Percentiles rank a stretch among this genome's conserved stretches.
Conservation (phyloP, 2,113 vertebrate species). For the Fregata magnificens region DNA sequence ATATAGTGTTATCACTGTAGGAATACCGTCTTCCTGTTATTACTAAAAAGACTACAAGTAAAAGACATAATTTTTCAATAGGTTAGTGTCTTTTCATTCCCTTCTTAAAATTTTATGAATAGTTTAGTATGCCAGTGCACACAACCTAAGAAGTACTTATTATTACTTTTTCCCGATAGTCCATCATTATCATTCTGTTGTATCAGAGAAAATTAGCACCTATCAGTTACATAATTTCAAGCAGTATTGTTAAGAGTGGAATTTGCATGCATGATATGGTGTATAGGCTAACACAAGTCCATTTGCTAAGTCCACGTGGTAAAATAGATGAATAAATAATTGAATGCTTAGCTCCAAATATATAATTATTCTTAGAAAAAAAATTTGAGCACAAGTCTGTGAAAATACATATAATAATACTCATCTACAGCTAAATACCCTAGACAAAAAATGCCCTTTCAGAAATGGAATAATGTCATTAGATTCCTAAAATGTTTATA, state of each 20-base stretch:
- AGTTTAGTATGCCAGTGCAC: slow-evolving; percentile 51
- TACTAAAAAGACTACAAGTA: not conserved
- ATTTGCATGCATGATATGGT: slow-evolving; percentile 58
- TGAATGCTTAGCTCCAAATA: slow-evolving; percentile 51
- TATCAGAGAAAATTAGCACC: slow-evolving; percentile 65
- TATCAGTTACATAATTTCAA: slow-evolving; percentile 61
- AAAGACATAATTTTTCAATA: not conserved
- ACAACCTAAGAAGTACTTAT: slow-evolving; percentile 29
- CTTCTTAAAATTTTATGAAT: not conserved
- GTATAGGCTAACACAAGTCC: slow-evolving; percentile 48
- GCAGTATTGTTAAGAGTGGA: slow-evolving; percentile 38
- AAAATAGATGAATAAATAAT: slow-evolving; percentile 59
- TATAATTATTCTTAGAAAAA: slow-evolving; percentile 47
- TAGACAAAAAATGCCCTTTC: slow-evolving; percentile 19
- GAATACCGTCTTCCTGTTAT: not conserved
- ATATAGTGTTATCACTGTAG: not conserved
- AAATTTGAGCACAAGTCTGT: slow-evolving; percentile 2
- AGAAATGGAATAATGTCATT: not conserved
- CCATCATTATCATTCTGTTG: slow-evolving; percentile 58
- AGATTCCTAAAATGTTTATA: not conserved
- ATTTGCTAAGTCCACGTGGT: slow-evolving; percentile 44
- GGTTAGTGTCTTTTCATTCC: not conserved
- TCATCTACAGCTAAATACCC: slow-evolving; percentile 15
- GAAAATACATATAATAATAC: slow-evolving; percentile 48
- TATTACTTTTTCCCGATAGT: slow-evolving; percentile 47